Evolutionary conservation across 2,888 invertebrate genomes (phyloP).

Genomic region (Dolichopus griseipennis): DNA sequence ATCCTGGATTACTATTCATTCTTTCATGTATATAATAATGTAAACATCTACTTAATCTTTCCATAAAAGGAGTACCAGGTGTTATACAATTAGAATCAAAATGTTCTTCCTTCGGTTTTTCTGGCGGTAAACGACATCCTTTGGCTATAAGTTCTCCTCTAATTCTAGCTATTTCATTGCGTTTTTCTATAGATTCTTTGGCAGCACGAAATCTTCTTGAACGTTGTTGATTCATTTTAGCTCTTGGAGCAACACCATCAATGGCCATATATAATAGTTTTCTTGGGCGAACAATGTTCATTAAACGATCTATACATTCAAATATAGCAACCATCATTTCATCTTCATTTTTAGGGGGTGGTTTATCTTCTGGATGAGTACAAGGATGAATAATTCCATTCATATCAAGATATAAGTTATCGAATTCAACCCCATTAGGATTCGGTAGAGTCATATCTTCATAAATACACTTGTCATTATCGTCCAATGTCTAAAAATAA

Average conservation of each 20-base stretch:
- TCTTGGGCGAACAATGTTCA: constrained; percentile 84
- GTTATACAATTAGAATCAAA: constrained; percentile 99
- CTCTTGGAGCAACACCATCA: constrained; percentile 97
- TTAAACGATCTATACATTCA: constrained; percentile 93
- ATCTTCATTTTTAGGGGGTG: constrained; percentile 95
- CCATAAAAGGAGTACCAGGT: constrained; percentile 98
- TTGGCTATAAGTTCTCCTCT: constrained; percentile 62
- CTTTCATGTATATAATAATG: constrained; percentile 45
- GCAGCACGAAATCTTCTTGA: constrained; percentile 94
- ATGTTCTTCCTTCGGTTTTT: constrained; percentile 84
- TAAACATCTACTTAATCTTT: constrained; percentile 70
- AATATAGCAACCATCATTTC: constrained; percentile 99
- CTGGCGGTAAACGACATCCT: constrained; percentile 70
- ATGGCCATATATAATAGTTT: constrained; percentile 98
- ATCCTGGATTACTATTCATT: constrained; percentile 87
- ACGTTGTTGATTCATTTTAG: constrained; percentile 99
- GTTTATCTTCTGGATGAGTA: constrained; percentile 97
- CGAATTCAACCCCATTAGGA: constrained; percentile 95
- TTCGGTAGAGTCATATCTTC: constrained; percentile 80
- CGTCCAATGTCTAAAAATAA: constrained; percentile 53
- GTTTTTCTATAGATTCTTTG: constrained; percentile 86
- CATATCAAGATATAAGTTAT: constrained; percentile 98
- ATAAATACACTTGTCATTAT: constrained; percentile 67
- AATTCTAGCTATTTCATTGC: constrained; percentile 72
- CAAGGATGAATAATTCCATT: constrained; percentile 99